Evolutionary conservation across 2,888 invertebrate species (phyloP), one percentile per base, ranked within the genome.

Genomic region (Sinodicranocentrus sp.): DNA sequence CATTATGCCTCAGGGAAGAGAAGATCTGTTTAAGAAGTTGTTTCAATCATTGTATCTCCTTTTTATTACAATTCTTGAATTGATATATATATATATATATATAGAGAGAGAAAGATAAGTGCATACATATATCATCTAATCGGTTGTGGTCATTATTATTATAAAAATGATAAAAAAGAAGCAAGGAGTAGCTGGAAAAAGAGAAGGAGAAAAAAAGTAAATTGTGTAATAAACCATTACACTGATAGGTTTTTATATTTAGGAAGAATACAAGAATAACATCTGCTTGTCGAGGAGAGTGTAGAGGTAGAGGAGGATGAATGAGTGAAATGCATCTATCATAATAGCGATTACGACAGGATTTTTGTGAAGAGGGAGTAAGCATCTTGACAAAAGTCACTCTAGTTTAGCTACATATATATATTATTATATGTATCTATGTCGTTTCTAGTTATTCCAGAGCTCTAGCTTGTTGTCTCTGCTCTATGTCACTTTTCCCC

Each of bases 401-500:
- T 33, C 33, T 33, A 10, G 33, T 33, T 33, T 33, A n/a, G 3
- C 33, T 33, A 33, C 33, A 33, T 33, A 33, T 33, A 33, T 6
- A 10, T 33, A 33, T n/a, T 33, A 33, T 33, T 33, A 10, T 10
- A 33, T 33, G 33, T n/a, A n/a, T n/a, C n/a, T n/a, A n/a, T n/a
- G n/a, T n/a, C n/a, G n/a, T n/a, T n/a, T n/a, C n/a, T n/a, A n/a
- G n/a, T n/a, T n/a, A n/a, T n/a, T 33, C 5, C 33, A 33, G 5
- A 33, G 33, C 84, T 63, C 33, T 77, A 6, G 71, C 43, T 67
- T 80, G 71, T 82, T 84, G 75, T 84, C 80, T 87, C 86, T 84
- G 84, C 68, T 85, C 84, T 85, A 75, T 87, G 87, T 87, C 87
- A 87, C 84, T 86, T 79, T 82, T 63, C 2, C 2, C 5, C 21